phyloP scores from a whole-genome alignment of 2,888 invertebrate genomes.

The Molanna angustata region DNA sequence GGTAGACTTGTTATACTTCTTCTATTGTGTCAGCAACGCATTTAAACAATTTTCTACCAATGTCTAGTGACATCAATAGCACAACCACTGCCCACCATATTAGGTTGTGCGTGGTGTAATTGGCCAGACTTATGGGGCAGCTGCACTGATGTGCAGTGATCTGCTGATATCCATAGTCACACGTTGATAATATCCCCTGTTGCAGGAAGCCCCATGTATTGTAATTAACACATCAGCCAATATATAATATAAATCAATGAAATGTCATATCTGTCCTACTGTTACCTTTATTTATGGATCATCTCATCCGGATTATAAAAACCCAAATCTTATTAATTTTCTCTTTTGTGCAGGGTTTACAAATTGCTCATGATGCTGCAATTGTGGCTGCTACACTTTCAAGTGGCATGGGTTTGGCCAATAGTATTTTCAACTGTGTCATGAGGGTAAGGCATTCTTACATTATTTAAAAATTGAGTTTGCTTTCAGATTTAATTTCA shows the following conservation, averaged over 20 bases:
- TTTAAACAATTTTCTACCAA: neutral
- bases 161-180: too few species aligned
- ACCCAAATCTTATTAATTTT: too few species aligned
- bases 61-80: neutral
- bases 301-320: too few species aligned
- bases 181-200: too few species aligned
- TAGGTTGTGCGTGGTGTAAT: neutral
- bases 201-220: too few species aligned
- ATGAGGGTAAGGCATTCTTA: slow-evolving; percentile 40
- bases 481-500: too few species aligned
- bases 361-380: slow-evolving; percentile 15
- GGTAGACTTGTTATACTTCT: too few species aligned
- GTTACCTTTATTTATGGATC: neutral
- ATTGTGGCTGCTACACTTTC: slow-evolving; percentile 37
- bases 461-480: neutral
- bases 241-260: too few species aligned
- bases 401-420: slow-evolving; percentile 48
- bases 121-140: neutral
- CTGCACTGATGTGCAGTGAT: too few species aligned
- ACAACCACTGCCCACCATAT: neutral
- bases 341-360: slow-evolving; percentile 12
- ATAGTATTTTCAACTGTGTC: slow-evolving; percentile 47
- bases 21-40: too few species aligned
- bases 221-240: too few species aligned
- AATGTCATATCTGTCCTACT: too few species aligned